Evolutionary conservation across 2,888 invertebrate genomes (phyloP), one percentile per base, ranked within the genome.

Genomic region (Sarcophaga caerulescens): DNA sequence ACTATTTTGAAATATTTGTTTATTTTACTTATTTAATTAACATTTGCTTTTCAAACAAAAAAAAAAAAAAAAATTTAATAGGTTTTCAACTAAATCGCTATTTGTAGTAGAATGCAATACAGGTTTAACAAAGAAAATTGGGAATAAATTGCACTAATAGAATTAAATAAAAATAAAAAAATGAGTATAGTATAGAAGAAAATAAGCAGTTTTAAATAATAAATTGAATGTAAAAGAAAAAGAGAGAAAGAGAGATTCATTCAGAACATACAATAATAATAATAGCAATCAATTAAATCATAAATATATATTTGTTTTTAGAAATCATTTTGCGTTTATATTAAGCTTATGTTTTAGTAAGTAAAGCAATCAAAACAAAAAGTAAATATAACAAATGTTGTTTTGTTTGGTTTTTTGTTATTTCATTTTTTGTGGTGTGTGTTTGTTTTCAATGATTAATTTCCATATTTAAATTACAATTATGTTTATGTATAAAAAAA

Each of bases 401-500:
- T 35, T 35, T 10, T 10, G 35, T 35, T 73, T 85, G 75, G 68
- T 57, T 70, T 66, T 19, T 75, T 80, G 82, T 71, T 80, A 19
- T 75, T 52, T 59, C 23, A 17, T 57, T 71, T 73, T 57, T 66
- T 45, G 52, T 62, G 69, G 60, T 81, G 65, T 78, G 23, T 52
- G 60, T 81, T 59, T 78, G 23, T 52, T 69, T 45, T 63, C 62
- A 62, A 74, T 44, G 62, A 59, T 35, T 65, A 47, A 68, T 62
- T 76, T 79, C 45, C 65, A 76, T 80, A 52, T 70, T 84, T 84
- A 85, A 85, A 52, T 68, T 81, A 79, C 63, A 21, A 14, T 52
- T 70, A 17, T 65, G 12, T 81, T 78, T 71, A 78, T 83, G 69
- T 94, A 94, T 94, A 94, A 71, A 65, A 60, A 65, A 60, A 76